phyloP scores from a whole-genome alignment of 2,113 vertebrate genomes.

The Columbina picui region DNA sequence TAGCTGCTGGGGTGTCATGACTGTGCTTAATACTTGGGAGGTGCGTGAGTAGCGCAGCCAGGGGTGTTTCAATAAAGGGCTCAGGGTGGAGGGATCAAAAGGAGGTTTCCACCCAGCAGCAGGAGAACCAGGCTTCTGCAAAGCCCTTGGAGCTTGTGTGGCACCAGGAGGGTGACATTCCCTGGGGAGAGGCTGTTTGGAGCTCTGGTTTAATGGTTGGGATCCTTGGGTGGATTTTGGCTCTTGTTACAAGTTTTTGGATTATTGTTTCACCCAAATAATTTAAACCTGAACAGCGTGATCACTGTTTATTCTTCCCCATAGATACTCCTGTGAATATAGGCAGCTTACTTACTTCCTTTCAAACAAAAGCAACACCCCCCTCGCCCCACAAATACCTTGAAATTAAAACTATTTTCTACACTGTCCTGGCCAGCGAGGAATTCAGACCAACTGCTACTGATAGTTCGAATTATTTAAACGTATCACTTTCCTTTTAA shows the following conservation, averaged over 20 bases:
- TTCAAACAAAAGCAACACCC: neutral
- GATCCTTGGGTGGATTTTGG: no score
- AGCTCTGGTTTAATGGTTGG: neutral
- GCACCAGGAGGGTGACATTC: fast-evolving
- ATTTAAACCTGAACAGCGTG: neutral
- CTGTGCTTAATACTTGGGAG: neutral
- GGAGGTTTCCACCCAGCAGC: neutral
- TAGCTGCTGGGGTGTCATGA: neutral
- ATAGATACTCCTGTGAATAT: fast-evolving
- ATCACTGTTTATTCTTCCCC: fast-evolving
- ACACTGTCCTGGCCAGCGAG: neutral
- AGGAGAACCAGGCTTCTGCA: neutral
- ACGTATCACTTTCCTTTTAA: fast-evolving
- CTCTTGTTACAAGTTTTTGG: neutral
- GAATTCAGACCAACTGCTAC: neutral
- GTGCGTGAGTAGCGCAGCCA: neutral
- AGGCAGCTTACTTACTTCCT: neutral
- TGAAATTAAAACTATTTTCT: neutral
- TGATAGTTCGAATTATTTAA: neutral
- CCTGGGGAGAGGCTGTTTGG: neutral
- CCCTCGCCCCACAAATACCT: neutral
- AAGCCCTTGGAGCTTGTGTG: neutral
- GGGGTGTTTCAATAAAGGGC: neutral
- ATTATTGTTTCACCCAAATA: neutral
- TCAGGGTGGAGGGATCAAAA: fast-evolving